These are phyloP conservation scores for Anisognathus igniventris DNA, from an alignment of 2,797 vertebrate genomes.

Conservation along the genomic window DNA sequence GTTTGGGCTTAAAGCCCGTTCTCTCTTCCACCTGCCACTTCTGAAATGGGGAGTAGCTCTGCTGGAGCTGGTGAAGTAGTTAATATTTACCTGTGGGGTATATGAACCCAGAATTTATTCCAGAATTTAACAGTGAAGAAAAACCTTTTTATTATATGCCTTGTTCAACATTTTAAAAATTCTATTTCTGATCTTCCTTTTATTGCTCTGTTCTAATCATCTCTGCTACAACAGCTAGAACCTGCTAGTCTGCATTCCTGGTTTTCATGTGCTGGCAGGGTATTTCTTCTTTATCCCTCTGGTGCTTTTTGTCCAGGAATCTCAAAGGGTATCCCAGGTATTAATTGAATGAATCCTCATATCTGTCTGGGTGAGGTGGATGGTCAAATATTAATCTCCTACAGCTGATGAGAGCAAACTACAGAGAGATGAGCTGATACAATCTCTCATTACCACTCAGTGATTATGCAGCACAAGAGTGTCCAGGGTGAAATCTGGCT, in stretches of 20 bases:
- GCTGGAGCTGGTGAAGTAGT: neutral
- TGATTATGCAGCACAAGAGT: neutral
- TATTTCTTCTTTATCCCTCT: slow-evolving; percentile 16
- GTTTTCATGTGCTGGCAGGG: slow-evolving; percentile 4
- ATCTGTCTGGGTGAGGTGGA: neutral
- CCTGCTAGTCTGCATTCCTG: neutral
- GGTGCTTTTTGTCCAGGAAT: slow-evolving; percentile 23
- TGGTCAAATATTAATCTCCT: slow-evolving; percentile 4
- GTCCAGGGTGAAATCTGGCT: slow-evolving; percentile 1
- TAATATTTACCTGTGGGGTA: neutral
- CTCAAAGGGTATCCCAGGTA: slow-evolving; percentile 28
- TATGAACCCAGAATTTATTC: neutral
- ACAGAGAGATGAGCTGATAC: neutral
- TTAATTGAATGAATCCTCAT: slow-evolving; percentile 19
- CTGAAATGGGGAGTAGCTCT: neutral
- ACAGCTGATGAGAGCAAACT: neutral
- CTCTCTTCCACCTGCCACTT: neutral
- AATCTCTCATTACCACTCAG: slow-evolving; percentile 16
- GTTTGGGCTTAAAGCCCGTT: neutral
- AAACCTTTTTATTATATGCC: neutral
- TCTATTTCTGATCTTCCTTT: slow-evolving; percentile 32
- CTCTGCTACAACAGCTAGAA: slow-evolving; percentile 16
- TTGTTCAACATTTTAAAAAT: neutral
- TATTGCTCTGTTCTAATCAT: slow-evolving; percentile 16
- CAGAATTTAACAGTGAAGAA: neutral